These are phyloP conservation scores for Dinothrombium tinctorium DNA, from an alignment of 1,140 invertebrate species.

Conservation along the genomic window DNA sequence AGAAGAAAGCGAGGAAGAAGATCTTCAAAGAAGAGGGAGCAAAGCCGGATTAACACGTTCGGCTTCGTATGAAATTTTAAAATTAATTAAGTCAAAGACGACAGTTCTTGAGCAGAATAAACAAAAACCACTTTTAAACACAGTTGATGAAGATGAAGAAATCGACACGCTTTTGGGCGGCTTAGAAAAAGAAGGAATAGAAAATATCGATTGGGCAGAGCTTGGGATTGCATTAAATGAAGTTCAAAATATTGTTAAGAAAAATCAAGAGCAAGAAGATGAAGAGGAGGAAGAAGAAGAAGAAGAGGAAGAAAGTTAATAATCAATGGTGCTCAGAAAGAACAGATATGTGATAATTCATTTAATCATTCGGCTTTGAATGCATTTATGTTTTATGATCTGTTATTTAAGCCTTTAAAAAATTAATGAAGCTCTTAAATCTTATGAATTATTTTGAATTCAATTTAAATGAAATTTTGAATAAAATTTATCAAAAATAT, in stretches of 20 bases:
- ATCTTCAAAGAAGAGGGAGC: not conserved
- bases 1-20: not conserved
- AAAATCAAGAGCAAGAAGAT: constrained; percentile 2
- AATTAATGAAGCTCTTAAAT: no score
- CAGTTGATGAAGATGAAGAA: constrained; percentile 12
- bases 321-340: no score
- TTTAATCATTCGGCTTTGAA: no score
- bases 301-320: constrained; percentile 16
- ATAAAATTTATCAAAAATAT: no score
- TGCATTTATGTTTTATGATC: no score
- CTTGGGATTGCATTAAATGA: constrained; percentile 7
- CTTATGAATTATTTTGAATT: no score
- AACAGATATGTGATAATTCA: no score
- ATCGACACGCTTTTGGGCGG: constrained; percentile 7
- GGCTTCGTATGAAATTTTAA: constrained; percentile 8
- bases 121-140: constrained; percentile 1
- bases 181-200: constrained; percentile 10
- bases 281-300: not conserved
- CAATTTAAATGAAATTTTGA: no score
- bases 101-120: constrained; percentile 1
- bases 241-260: constrained; percentile 11
- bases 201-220: constrained; percentile 11
- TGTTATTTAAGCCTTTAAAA: no score
- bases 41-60: constrained; percentile 8
- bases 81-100: constrained; percentile 12